Conservation (phyloP, 2,888 invertebrate species). For the Stenodema calcarata region DNA sequence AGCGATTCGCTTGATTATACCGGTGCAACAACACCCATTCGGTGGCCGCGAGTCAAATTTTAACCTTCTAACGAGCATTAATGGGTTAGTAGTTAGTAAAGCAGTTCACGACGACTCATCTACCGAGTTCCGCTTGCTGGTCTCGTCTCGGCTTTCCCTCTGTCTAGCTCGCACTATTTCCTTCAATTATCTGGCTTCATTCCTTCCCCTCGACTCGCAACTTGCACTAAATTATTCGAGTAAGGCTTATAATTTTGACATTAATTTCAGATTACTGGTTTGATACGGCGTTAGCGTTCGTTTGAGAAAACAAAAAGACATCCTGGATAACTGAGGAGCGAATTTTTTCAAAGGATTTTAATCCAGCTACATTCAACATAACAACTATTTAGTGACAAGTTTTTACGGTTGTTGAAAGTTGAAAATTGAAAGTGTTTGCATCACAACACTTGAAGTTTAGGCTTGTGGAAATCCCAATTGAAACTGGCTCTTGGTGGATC, state of each 20-base stretch:
- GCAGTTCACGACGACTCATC: constrained; percentile 41
- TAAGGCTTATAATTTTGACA: not conserved
- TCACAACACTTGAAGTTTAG: no score
- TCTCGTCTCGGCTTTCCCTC: constrained; percentile 38
- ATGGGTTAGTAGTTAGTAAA: constrained; percentile 43
- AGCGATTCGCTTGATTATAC: not conserved
- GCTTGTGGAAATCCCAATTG: no score
- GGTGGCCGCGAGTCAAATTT: not conserved
- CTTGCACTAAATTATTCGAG: not conserved
- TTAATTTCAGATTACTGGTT: not conserved
- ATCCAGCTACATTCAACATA: no score
- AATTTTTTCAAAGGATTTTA: no score
- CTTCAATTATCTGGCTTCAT: constrained; percentile 39
- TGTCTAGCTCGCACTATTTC: constrained; percentile 44
- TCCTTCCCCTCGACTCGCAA: not conserved
- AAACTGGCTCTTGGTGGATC: no score
- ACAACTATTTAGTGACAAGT: no score
- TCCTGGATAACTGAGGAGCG: no score
- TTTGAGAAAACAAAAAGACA: no score
- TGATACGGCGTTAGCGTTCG: no score
- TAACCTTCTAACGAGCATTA: not conserved
- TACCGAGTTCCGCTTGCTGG: constrained; percentile 27
- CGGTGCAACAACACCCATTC: not conserved
- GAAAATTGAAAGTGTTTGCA: no score
- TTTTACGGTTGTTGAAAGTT: no score